phyloP scores from a whole-genome alignment of 2,888 invertebrate genomes.

The Oligia fasciuncula region DNA sequence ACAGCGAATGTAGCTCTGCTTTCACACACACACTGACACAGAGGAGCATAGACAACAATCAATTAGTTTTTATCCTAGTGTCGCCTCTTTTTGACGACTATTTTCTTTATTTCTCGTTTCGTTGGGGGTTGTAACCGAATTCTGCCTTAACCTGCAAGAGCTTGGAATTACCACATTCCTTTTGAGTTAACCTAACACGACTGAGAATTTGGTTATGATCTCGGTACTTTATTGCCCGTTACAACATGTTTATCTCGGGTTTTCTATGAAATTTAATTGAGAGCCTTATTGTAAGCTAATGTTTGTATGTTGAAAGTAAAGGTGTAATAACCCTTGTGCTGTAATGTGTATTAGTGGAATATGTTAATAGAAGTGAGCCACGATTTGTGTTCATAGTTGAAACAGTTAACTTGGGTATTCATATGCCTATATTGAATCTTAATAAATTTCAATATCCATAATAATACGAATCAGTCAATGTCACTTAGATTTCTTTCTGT shows the following conservation, averaged over 20 bases:
- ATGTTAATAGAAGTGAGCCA: conserved; percentile 84
- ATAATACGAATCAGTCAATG: conserved; percentile 78
- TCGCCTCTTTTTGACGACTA: conserved; percentile 74
- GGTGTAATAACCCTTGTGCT: conserved; percentile 80
- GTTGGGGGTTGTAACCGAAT: conserved; percentile 75
- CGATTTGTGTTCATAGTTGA: conserved; percentile 88
- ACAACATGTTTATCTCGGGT: conserved; percentile 77
- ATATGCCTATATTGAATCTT: conserved; percentile 78
- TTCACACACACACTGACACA: conserved; percentile 90
- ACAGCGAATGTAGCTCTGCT: conserved; percentile 90
- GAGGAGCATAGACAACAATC: conserved; percentile 83
- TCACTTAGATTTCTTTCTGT: conserved; percentile 76
- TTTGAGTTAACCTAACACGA: conserved; percentile 66
- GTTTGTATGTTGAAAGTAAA: conserved; percentile 79
- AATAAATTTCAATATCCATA: conserved; percentile 85
- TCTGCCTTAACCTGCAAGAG: conserved; percentile 65
- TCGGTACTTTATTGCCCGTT: conserved; percentile 72
- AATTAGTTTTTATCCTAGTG: conserved; percentile 79
- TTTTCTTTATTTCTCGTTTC: conserved; percentile 68
- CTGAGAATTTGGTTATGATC: conserved; percentile 78
- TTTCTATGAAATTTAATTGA: conserved; percentile 77
- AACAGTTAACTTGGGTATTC: conserved; percentile 83
- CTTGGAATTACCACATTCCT: conserved; percentile 72
- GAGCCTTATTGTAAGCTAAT: conserved; percentile 80
- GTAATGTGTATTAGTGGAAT: conserved; percentile 83